Percentiles rank a stretch among this genome's conserved stretches.
phyloP scores from a whole-genome alignment of 2,113 vertebrate species.

The Cebidichthys violaceus region DNA sequence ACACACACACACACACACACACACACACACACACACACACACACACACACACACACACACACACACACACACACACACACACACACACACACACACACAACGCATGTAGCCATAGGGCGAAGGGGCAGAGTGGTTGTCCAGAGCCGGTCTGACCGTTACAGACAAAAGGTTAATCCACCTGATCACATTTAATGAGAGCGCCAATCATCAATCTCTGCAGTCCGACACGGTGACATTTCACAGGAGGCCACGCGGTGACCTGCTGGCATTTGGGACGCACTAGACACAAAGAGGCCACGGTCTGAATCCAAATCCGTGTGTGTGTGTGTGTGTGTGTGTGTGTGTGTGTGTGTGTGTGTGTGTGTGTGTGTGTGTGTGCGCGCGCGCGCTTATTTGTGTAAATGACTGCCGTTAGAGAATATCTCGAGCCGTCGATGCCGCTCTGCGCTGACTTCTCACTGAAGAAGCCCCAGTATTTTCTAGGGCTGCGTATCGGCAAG shows the following conservation, averaged over 20 bases:
- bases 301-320: slow-evolving; percentile 57
- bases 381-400: slow-evolving; percentile 6
- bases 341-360: slow-evolving; percentile 9
- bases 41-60: background rate
- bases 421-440: background rate
- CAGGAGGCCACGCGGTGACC: slow-evolving; percentile 65
- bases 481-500: background rate
- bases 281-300: slow-evolving; percentile 39
- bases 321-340: slow-evolving; percentile 18
- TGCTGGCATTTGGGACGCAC: slow-evolving; percentile 69
- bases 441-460: background rate
- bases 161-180: slow-evolving; percentile 78
- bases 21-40: background rate
- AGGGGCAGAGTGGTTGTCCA: slow-evolving; percentile 39
- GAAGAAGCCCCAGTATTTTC: background rate
- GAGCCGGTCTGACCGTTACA: slow-evolving; percentile 17
- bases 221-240: slow-evolving; percentile 74
- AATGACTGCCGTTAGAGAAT: background rate
- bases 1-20: background rate
- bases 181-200: slow-evolving; percentile 75
- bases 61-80: background rate
- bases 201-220: slow-evolving; percentile 57
- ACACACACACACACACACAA: background rate
- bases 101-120: background rate
- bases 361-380: background rate